phyloP scores from a whole-genome alignment of 2,888 invertebrate species.

The Coleophora deauratella region DNA sequence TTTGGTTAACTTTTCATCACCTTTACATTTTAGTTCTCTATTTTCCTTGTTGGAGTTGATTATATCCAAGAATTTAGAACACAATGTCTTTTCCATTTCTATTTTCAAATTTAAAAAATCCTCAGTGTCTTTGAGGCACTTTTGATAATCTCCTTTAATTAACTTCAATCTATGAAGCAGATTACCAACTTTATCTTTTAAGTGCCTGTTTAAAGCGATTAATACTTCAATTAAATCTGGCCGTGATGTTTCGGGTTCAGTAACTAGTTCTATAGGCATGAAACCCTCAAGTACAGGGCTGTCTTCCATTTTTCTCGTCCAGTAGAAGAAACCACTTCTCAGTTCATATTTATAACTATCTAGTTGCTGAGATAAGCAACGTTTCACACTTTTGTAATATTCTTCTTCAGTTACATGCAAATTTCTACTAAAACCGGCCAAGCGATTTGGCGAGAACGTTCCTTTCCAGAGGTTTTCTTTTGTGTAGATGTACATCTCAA shows the following conservation, averaged over 20 bases:
- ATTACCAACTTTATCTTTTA: slow-evolving; percentile 29
- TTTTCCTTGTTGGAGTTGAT: slow-evolving; percentile 26
- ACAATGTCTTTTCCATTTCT: slow-evolving; percentile 49
- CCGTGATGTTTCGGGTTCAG: slow-evolving; percentile 22
- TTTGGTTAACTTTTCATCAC: no score
- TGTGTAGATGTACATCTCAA: slow-evolving; percentile 41
- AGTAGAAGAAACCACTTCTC: slow-evolving; percentile 52
- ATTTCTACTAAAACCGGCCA: slow-evolving; percentile 44
- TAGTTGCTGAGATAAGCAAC: slow-evolving; percentile 34
- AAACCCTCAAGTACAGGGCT: slow-evolving; percentile 45
- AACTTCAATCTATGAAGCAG: slow-evolving; percentile 26
- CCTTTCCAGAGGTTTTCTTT: slow-evolving; percentile 45
- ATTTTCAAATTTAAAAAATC: slow-evolving; percentile 51
- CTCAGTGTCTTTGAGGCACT: slow-evolving; percentile 46
- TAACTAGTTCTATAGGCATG: slow-evolving; percentile 40
- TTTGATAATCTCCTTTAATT: slow-evolving; percentile 38
- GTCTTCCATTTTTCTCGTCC: slow-evolving; percentile 39
- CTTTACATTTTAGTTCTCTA: no score
- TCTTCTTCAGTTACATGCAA: slow-evolving; percentile 33
- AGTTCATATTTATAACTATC: slow-evolving; percentile 44
- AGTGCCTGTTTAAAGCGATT: slow-evolving; percentile 35
- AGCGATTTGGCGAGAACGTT: slow-evolving; percentile 40
- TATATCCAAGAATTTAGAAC: slow-evolving; percentile 42
- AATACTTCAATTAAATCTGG: slow-evolving; percentile 44
- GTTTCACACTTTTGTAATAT: slow-evolving; percentile 33